phyloP scores from a whole-genome alignment of 2,888 invertebrate species.

The Trisateles emortualis region DNA sequence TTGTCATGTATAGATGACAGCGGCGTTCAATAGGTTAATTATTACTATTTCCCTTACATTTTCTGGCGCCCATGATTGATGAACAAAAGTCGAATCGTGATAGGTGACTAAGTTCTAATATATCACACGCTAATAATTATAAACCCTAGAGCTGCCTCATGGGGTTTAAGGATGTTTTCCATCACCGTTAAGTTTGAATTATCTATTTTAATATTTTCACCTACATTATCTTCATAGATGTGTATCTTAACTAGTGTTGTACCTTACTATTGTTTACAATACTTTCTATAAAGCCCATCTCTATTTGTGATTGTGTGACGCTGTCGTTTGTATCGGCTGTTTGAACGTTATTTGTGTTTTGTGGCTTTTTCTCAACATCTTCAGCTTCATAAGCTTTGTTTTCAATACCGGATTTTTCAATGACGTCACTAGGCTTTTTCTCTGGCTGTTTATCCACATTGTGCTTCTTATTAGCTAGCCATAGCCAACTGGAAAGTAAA shows the following conservation, averaged over 20 bases:
- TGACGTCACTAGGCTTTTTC: constrained; percentile 49
- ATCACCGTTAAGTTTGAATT: constrained; percentile 15
- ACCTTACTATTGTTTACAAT: constrained; percentile 76
- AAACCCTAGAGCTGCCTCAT: background rate
- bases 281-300: constrained; percentile 78
- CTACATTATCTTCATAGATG: background rate
- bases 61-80: background rate
- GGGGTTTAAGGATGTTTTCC: constrained; percentile 12
- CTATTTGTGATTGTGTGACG: constrained; percentile 71
- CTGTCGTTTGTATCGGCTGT: constrained; percentile 51
- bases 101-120: background rate
- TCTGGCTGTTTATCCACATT: constrained; percentile 32
- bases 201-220: background rate
- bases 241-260: constrained; percentile 38
- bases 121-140: background rate
- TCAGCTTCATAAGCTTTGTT: constrained; percentile 81
- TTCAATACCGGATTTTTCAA: constrained; percentile 68
- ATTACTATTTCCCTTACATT: background rate
- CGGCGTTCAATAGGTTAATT: too few species aligned
- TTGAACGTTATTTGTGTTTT: constrained; percentile 35
- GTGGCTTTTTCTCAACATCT: constrained; percentile 63
- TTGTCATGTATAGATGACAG: too few species aligned
- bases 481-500: constrained; percentile 88
- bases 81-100: background rate
- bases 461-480: constrained; percentile 89